Conservation (phyloP, 2,888 invertebrate species). For the Calameuta pallipes region DNA sequence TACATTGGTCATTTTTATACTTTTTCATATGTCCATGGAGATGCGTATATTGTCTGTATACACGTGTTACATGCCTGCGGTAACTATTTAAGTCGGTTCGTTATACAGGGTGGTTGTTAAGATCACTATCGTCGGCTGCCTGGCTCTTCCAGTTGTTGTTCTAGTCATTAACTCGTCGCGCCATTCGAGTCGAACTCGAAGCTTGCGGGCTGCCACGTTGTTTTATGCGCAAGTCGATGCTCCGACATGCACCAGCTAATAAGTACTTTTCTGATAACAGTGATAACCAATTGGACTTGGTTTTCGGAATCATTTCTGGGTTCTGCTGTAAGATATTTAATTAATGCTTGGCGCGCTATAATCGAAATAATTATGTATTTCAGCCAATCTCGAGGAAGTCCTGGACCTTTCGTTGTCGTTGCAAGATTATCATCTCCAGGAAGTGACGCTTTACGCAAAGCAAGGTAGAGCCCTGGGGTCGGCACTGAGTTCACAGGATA, state of each 20-base stretch:
- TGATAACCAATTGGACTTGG: no score
- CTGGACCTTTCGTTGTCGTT: slow-evolving; percentile 71
- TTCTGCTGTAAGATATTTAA: no score
- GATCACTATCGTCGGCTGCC: slow-evolving; percentile 44
- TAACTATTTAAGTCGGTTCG: slow-evolving; percentile 41
- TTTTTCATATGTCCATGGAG: no score
- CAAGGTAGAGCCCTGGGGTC: slow-evolving; percentile 63
- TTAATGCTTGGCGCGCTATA: no score
- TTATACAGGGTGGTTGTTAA: slow-evolving; percentile 40
- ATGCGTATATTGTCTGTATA: no score
- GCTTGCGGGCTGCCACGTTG: background rate
- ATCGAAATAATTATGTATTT: no score
- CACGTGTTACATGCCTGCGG: no score
- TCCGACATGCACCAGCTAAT: background rate
- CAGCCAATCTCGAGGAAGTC: slow-evolving; percentile 71
- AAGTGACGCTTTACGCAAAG: slow-evolving; percentile 72
- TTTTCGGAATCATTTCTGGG: no score
- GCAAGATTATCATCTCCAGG: slow-evolving; percentile 75
- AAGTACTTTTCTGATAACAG: no score
- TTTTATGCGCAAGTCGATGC: background rate
- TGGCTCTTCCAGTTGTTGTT: slow-evolving; percentile 47
- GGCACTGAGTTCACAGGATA: slow-evolving; percentile 68
- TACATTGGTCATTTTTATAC: no score
- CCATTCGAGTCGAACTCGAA: slow-evolving; percentile 17
- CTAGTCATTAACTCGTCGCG: slow-evolving; percentile 41